phyloP scores from a whole-genome alignment of 2,888 invertebrate species.

The Ormia ochracea region DNA sequence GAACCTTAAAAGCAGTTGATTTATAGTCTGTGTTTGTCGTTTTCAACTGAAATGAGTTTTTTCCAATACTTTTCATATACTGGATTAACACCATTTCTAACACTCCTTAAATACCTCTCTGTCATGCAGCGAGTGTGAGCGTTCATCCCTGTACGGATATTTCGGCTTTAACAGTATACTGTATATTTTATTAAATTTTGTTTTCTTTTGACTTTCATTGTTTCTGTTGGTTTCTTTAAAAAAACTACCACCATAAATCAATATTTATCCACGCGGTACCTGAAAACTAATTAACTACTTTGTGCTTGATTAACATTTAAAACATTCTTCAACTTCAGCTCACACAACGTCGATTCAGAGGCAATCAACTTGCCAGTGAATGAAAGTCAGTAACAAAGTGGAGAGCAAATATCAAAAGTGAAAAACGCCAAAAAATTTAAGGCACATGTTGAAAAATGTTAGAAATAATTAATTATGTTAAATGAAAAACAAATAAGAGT shows the following conservation, averaged over 20 bases:
- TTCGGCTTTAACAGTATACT: conserved; percentile 32
- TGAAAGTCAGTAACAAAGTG: background rate
- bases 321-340: conserved; percentile 17
- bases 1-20: conserved; percentile 48
- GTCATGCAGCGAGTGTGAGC: background rate
- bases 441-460: background rate
- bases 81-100: conserved; percentile 55
- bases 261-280: conserved; percentile 59
- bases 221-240: conserved; percentile 5
- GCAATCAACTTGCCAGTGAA: conserved; percentile 5
- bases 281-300: conserved; percentile 58
- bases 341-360: background rate
- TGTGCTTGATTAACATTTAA: conserved; percentile 56
- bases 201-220: conserved; percentile 32
- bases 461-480: conserved; percentile 34
- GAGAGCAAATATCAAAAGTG: background rate
- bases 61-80: conserved; percentile 3
- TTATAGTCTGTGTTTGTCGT: conserved; percentile 47
- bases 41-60: background rate
- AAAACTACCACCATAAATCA: conserved; percentile 55
- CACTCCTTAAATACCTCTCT: conserved; percentile 51
- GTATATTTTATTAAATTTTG: conserved; percentile 5
- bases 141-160: background rate
- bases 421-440: conserved; percentile 1
- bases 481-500: conserved; percentile 5